Base-by-base conservation (phyloP, 2,888 invertebrate species). In the Cheilosia variabilis region DNA sequence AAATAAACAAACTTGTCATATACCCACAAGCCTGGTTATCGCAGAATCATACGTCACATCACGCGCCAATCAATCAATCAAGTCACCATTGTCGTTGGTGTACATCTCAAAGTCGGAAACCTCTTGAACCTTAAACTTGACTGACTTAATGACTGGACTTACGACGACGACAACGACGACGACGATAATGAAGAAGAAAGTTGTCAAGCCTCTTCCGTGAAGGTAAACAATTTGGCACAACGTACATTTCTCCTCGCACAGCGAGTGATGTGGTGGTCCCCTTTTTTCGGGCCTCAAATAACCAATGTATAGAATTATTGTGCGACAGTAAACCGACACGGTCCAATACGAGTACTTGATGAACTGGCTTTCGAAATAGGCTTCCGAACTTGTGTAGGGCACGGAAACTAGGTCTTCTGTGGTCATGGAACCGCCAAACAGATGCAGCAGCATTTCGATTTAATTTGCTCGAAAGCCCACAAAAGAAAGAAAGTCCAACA, bases 111-210 rank as follows among this genome's bases (percentile, higher is more conserved):
- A 52, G 43, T 24, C 41, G 24, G 45, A 62, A 77, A 69, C 55
- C 47, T 62, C 77, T 78, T 78, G 77, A 78, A 69, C 77, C 69
- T 62, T 69, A 78, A 69, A 78, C 60, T 78, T 78, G 69, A 69
- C 68, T 60, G 69, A 77, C 37, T 52, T 43, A 63, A 73, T 62
- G 62, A 45, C 60, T 37, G 37, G 37, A 37, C 37, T 13, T 37
- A 37, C 37, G 4, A 34, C 37, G 1, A 43, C 22, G 22, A 57
- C 19, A 2, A 4, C 4, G 24, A 24, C 2, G 37, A 58, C 17
- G 57, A 41, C 37, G 53, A 60, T 43, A 34, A 24, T 15, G 24
- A 55, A 47, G 77, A 78, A 78, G 77, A 78, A 78, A 78, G 77
- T 78, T 69, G 62, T 69, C 63, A 62, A 24, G 69, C 53, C 34